Conservation (phyloP, 2,113 vertebrate species). For the Lepus timidus region DNA sequence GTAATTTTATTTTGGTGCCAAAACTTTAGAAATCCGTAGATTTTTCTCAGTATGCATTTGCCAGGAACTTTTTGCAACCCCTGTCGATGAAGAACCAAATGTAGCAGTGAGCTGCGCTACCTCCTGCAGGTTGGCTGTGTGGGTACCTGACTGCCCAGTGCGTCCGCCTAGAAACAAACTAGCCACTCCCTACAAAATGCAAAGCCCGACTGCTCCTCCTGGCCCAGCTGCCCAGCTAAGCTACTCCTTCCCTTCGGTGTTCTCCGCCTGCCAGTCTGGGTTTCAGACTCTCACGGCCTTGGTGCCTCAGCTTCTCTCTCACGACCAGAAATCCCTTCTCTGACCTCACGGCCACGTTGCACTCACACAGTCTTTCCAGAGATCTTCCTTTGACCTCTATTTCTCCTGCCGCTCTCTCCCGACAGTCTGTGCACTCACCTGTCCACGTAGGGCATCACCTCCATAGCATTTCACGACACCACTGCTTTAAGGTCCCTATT, state of each 20-base stretch:
- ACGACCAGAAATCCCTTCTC: background rate
- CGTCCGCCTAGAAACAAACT: background rate
- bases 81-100: background rate
- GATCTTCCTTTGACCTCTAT: background rate
- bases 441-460: conserved; percentile 72
- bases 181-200: background rate
- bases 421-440: conserved; percentile 48
- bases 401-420: conserved; percentile 52
- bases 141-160: background rate
- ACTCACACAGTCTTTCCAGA: conserved; percentile 47
- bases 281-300: background rate
- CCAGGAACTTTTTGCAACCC: too few relatives aligned
- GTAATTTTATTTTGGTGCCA: too few relatives aligned
- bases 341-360: background rate
- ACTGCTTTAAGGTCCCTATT: conserved; percentile 57
- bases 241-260: background rate
- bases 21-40: too few relatives aligned
- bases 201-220: too few relatives aligned
- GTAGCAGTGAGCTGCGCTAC: background rate
- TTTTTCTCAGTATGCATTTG: too few relatives aligned
- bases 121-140: background rate
- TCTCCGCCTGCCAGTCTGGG: background rate
- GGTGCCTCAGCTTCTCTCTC: background rate
- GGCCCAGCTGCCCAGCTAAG: too few relatives aligned
- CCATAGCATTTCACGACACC: conserved; percentile 22